These are phyloP conservation scores for Mesochorus sp. DNA, from an alignment of 2,888 invertebrate species.

Conservation along the genomic window DNA sequence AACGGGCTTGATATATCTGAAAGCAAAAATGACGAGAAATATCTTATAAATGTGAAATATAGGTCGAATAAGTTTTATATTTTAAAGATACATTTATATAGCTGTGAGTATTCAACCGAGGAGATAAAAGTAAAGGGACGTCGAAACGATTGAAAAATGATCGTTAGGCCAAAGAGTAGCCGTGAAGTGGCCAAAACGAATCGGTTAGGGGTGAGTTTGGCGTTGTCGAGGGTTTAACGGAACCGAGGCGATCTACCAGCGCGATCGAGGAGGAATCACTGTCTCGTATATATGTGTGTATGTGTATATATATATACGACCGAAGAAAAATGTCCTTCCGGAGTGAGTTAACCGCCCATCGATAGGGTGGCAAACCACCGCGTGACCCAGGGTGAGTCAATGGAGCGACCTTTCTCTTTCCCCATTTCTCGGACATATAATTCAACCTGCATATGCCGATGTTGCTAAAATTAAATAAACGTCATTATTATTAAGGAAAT, in stretches of 20 bases:
- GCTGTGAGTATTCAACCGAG: neutral
- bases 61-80: neutral
- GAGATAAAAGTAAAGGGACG: conserved; percentile 22
- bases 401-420: conserved; percentile 28
- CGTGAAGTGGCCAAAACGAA: conserved; percentile 50
- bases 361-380: conserved; percentile 66
- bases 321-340: conserved; percentile 70
- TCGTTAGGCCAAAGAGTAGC: conserved; percentile 56
- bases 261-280: conserved; percentile 47
- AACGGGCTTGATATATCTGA: too few relatives aligned
- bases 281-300: conserved; percentile 31
- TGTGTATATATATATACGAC: neutral
- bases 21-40: neutral
- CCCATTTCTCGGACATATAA: conserved; percentile 6
- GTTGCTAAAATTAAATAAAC: too few relatives aligned
- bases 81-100: neutral
- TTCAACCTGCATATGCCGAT: too few relatives aligned
- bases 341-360: conserved; percentile 69
- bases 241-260: conserved; percentile 44
- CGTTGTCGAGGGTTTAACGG: conserved; percentile 45
- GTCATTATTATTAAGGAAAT: too few relatives aligned
- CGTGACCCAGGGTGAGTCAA: conserved; percentile 50
- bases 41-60: conserved; percentile 1
- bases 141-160: conserved; percentile 65
- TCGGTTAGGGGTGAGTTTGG: conserved; percentile 43